Evolutionary conservation across 2,113 vertebrate genomes (phyloP).

Genomic region (Canis aureus): DNA sequence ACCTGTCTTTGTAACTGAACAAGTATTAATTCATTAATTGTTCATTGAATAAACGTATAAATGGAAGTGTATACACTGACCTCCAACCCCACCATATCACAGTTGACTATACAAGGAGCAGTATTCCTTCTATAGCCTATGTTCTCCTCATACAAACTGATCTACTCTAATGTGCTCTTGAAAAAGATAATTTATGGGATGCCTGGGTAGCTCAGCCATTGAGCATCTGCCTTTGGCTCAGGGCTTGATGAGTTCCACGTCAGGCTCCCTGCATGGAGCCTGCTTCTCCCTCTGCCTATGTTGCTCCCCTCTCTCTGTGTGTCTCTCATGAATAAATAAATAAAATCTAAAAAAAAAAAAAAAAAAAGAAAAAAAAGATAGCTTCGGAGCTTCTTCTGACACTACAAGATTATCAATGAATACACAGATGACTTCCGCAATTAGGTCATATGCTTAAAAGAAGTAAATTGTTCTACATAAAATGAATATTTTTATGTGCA

Average conservation of each 20-base stretch:
- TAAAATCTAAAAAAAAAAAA: no score
- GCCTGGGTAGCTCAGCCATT: no score
- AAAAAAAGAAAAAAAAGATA: not conserved
- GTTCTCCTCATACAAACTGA: not conserved
- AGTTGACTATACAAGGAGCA: not conserved
- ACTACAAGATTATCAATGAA: not conserved
- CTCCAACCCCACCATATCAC: accelerated
- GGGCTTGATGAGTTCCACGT: no score
- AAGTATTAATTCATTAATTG: not conserved
- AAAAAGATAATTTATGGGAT: not conserved
- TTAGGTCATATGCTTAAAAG: not conserved
- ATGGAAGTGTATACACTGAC: not conserved
- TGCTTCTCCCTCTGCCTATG: no score
- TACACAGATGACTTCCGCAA: not conserved
- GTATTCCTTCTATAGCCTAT: not conserved
- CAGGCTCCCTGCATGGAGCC: no score
- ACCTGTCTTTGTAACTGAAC: not conserved
- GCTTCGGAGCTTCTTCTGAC: not conserved
- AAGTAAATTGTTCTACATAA: not conserved
- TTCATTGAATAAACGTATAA: not conserved
- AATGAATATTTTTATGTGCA: not conserved
- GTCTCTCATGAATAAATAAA: no score
- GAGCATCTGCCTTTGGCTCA: no score
- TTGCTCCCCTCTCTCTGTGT: no score
- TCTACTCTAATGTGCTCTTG: not conserved